These are phyloP conservation scores for Lycopodina hypogea DNA, from an alignment of 37 sponge, comb jelly and placozoan species.

Conservation along the genomic window DNA sequence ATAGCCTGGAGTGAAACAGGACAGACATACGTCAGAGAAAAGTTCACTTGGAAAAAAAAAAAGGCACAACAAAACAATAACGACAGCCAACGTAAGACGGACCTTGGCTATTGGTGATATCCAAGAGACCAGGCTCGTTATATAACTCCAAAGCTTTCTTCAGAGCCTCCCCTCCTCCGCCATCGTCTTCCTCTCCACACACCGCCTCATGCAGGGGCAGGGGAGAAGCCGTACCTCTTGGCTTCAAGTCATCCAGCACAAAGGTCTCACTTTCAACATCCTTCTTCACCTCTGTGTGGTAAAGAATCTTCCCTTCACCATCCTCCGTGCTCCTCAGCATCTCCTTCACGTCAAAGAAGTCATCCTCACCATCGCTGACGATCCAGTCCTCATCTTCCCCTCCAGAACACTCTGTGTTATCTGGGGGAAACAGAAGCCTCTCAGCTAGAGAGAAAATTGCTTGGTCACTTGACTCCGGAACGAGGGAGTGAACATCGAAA, in stretches of 20 bases:
- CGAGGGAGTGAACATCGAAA: no score
- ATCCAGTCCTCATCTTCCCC: slow-evolving; percentile 40
- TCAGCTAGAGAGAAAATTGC: slow-evolving; percentile 5
- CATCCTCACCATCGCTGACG: slow-evolving; percentile 11
- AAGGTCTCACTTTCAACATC: not conserved
- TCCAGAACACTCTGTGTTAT: not conserved
- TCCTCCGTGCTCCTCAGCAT: not conserved
- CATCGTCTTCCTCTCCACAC: not conserved
- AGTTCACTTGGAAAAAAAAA: no score
- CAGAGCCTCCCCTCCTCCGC: not conserved
- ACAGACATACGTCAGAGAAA: not conserved
- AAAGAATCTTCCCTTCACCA: not conserved
- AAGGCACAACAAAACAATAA: no score
- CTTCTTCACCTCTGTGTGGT: not conserved
- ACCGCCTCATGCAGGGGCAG: slow-evolving; percentile 30
- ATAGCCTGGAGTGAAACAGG: slow-evolving; percentile 18
- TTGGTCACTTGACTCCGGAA: no score
- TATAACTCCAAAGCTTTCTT: not conserved
- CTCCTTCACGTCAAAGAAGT: slow-evolving; percentile 1
- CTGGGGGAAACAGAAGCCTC: slow-evolving; percentile 22
- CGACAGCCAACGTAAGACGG: no score
- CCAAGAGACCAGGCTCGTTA: not conserved
- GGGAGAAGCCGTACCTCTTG: not conserved
- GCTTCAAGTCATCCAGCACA: not conserved
- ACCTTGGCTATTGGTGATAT: not conserved